Evolutionary conservation across 2,797 vertebrate species (phyloP).

Genomic region (Micrastur ruficollis): DNA sequence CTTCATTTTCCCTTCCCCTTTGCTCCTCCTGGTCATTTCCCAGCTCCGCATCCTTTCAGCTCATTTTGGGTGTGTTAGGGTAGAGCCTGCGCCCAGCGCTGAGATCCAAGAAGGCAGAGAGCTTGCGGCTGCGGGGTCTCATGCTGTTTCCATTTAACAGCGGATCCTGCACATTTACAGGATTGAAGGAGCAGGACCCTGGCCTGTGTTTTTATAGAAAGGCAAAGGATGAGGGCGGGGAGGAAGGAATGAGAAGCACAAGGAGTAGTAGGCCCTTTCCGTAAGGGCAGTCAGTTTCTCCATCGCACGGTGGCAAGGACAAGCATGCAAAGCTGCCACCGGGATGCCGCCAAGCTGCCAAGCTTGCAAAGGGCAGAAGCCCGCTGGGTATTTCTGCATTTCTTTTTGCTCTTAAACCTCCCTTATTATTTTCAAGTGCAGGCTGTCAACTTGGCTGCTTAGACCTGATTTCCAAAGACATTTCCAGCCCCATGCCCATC

Average conservation of each 20-base stretch:
- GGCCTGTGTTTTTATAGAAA: neutral
- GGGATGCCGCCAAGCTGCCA: neutral
- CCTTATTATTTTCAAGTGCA: neutral
- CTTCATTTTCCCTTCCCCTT: neutral
- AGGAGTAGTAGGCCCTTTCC: neutral
- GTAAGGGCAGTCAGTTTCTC: neutral
- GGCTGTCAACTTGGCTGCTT: neutral
- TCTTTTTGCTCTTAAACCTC: neutral
- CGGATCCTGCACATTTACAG: neutral
- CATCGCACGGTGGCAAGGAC: rapidly evolving
- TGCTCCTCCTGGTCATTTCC: neutral
- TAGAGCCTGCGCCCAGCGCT: neutral
- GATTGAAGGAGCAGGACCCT: neutral
- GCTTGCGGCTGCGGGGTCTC: neutral
- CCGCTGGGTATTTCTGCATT: neutral
- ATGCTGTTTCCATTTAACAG: neutral
- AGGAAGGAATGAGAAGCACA: neutral
- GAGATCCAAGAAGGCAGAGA: neutral
- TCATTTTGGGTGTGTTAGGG: neutral
- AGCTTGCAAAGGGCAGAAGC: neutral
- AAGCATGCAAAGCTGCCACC: neutral
- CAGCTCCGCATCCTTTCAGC: neutral
- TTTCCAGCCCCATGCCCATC: rapidly evolving
- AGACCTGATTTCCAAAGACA: rapidly evolving
- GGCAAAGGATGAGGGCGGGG: neutral